Base-by-base conservation (phyloP, 2,797 vertebrate genomes). In the Melanotaenia parkinsoni region DNA sequence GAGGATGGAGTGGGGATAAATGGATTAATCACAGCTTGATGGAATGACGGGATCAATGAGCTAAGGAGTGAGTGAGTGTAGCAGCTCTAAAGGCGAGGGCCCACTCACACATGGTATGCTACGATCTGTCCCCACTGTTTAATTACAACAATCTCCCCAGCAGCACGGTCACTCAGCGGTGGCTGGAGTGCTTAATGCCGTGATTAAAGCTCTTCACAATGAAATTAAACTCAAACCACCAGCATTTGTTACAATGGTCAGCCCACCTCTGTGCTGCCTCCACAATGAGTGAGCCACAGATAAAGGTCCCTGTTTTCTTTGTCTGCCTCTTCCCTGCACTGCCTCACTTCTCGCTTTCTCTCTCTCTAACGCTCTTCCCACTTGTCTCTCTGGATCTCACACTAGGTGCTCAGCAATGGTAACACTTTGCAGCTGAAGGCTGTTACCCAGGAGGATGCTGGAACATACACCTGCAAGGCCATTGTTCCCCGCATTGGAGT, bases 391-490 rank as follows among this genome's bases (percentile, higher is more conserved):
- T 74, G 78, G 63, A 72, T 88, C 76, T 86, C 71, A 78, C 78
- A 13, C 69, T 86, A 98, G 97, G 96, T 98, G 50, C 95, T 98
- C 84, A 95, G 96, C 79, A 97, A 96, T 4, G 92, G 96, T 33
- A 95, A 96, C 90, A 96, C 94, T 1, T 82, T 98, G 76, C 96
- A 94, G 54, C 91, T 98, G 68, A 95, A 93, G 70, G 93, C 95
- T 0, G 96, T 96, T 70, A 94, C 92, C 5, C 95, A 95, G n/a
- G 95, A 96, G 74, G 97, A 98, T 26, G 93, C 96, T 0, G 97
- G 97, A n/a, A 93, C 92, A 11, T 97, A 97, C 57, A 93, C 95
- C 65, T 97, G 96, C 90, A 96, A 96, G 87, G 96, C 96, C 67
- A 97, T 96, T 16, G 95, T 97, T 0, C 94, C 96, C 0, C 94